Evolutionary conservation across 2,888 invertebrate genomes (phyloP).

Genomic region (Bombylius major): DNA sequence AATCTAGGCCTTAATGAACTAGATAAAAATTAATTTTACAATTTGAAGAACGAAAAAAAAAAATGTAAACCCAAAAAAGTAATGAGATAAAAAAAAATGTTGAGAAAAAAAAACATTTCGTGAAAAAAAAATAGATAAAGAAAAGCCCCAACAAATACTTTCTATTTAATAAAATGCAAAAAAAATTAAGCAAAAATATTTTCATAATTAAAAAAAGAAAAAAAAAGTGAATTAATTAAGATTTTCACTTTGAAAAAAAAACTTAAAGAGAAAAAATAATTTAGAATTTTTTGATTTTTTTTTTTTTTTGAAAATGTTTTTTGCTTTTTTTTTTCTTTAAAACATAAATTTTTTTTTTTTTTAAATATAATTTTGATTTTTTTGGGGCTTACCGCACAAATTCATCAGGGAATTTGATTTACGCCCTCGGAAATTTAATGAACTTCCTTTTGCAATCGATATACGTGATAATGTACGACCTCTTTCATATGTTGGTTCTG

Average conservation of each 20-base stretch:
- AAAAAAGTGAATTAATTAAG: not conserved
- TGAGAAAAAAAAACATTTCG: too few species aligned
- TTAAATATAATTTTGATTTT: slow-evolving; percentile 15
- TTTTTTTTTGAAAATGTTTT: too few species aligned
- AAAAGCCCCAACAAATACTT: too few species aligned
- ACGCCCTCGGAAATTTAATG: slow-evolving; percentile 80
- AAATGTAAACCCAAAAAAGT: too few species aligned
- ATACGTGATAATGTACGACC: slow-evolving; percentile 47
- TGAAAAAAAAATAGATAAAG: too few species aligned
- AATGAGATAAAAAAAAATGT: too few species aligned
- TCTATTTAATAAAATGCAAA: not conserved
- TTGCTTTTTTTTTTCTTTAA: not conserved
- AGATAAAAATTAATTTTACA: too few species aligned
- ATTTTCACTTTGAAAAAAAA: not conserved
- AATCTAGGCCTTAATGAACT: too few species aligned
- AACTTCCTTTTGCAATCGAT: slow-evolving; percentile 68
- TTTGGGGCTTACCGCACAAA: slow-evolving; percentile 78
- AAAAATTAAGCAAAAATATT: not conserved
- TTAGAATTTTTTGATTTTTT: not conserved
- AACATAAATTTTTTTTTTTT: not conserved
- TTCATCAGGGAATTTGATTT: slow-evolving; percentile 93
- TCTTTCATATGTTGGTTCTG: slow-evolving; percentile 42
- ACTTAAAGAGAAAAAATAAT: too few species aligned
- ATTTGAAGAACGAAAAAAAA: too few species aligned
- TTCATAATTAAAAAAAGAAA: not conserved